Base-by-base conservation (phyloP, 2,888 invertebrate genomes). In the Drosophila emarginata region DNA sequence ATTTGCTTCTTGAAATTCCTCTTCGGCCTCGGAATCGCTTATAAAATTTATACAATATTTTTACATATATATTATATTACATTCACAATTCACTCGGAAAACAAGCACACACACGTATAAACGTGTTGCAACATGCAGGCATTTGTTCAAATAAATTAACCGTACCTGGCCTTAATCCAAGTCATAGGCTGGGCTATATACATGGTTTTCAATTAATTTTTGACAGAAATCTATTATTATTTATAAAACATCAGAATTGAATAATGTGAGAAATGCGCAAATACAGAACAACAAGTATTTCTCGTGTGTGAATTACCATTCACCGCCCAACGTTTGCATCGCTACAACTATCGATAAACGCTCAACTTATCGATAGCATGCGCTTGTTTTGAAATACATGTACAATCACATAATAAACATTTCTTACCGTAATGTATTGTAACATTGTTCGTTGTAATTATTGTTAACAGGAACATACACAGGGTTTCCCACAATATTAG, bases 121-220 rank as follows among this genome's bases (percentile, higher is more conserved):
- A 39, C 61, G 57, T 72, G 62, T 72, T 62, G 58, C 61, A 56
- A 40, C 72, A 62, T 72, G 72, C 61, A 60, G n/a, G 32, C 15
- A 7, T 37, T 6, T 32, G 12, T 18, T 7, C 1, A 28, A 9
- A 7, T 11, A 26, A 15, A n/a, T n/a, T 7, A 23, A 32, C 26
- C 7, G 12, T 81, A 86, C 86, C 86, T 76, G 51, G 77, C 66
- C 65, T 74, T 81, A 18, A 81, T 73, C 72, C 75, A 79, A 26
- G 86, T 76, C 86, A 86, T 86, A 54, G 65, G 45, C 63, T 68
- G 60, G 3, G 54, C 67, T 64, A 77, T 68, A 50, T 64, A 73
- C 75, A 77, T 80, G 14, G 39, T 21, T 50, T 21, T 9, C 3
- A 61, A 4, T 0, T n/a, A 51, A 40, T 59, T 32, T 26, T 37